Percentiles rank a stretch among this genome's conserved stretches.
Evolutionary conservation across 2,888 invertebrate genomes (phyloP).

Genomic region (Diarsia mendica): DNA sequence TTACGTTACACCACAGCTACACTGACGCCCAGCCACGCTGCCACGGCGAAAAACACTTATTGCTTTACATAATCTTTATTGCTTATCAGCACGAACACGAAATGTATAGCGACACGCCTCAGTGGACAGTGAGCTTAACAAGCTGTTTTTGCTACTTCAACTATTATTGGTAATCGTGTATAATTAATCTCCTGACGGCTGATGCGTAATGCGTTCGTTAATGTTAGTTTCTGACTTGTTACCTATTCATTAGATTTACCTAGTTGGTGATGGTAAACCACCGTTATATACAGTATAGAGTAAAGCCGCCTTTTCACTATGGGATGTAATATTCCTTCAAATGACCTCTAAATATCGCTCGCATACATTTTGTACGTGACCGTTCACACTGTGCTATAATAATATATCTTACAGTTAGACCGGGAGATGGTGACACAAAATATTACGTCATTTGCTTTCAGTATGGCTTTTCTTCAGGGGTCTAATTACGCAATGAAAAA

Average conservation of each 20-base stretch:
- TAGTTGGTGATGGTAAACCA: constrained; percentile 30
- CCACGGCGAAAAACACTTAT: constrained; percentile 63
- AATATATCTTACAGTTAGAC: too few relatives aligned
- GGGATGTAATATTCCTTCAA: too few relatives aligned
- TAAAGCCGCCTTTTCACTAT: too few relatives aligned
- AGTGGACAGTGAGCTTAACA: constrained; percentile 56
- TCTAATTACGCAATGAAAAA: too few relatives aligned
- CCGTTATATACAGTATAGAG: constrained; percentile 23
- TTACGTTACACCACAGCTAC: constrained; percentile 38
- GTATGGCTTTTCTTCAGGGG: too few relatives aligned
- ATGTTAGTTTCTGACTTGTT: constrained; percentile 29
- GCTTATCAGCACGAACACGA: constrained; percentile 66
- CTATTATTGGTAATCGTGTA: constrained; percentile 55
- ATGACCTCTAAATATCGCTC: too few relatives aligned
- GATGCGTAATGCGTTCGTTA: constrained; percentile 49
- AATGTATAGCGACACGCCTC: constrained; percentile 62
- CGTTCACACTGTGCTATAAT: too few relatives aligned
- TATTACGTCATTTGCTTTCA: too few relatives aligned
- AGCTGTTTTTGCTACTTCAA: constrained; percentile 57
- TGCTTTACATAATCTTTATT: constrained; percentile 67
- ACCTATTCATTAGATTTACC: constrained; percentile 26
- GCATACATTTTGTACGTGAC: too few relatives aligned
- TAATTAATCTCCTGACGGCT: constrained; percentile 53
- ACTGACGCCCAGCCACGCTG: constrained; percentile 44
- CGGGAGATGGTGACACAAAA: too few relatives aligned